phyloP scores from a whole-genome alignment of 2,797 vertebrate species.

The Petrocephalus schoutedeni region DNA sequence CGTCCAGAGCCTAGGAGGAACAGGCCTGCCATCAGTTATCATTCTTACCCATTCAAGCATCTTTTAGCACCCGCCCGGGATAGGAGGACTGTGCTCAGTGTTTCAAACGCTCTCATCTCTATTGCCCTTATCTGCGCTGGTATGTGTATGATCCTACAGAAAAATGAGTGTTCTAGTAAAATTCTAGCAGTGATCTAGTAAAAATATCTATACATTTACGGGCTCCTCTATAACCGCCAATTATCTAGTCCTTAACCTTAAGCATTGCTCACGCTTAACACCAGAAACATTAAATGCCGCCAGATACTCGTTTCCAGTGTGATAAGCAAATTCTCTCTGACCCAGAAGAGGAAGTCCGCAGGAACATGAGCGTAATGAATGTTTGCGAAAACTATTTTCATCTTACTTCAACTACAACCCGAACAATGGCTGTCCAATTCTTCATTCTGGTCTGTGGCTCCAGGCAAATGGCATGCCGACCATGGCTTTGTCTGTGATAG shows the following conservation, averaged over 20 bases:
- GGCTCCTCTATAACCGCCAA: background rate
- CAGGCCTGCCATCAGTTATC: constrained; percentile 6
- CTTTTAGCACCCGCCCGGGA: background rate
- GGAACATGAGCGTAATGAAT: background rate
- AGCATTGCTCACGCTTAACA: background rate
- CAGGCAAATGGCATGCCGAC: background rate
- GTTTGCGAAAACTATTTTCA: background rate
- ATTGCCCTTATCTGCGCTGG: background rate
- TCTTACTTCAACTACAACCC: background rate
- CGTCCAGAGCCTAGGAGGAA: constrained; percentile 75
- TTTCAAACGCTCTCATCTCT: background rate
- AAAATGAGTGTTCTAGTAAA: background rate
- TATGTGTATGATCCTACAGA: background rate
- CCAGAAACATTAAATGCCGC: background rate
- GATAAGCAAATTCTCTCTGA: background rate
- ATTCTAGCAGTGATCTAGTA: background rate
- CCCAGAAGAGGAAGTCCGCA: background rate
- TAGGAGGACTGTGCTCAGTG: background rate
- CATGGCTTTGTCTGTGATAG: background rate
- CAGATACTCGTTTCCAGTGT: background rate
- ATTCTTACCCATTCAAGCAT: background rate
- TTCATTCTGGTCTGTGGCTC: background rate
- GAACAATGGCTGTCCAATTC: background rate
- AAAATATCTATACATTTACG: background rate
- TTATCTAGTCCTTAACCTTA: background rate